Base-by-base conservation (phyloP, 2,888 invertebrate species). In the Phrixothrix hirtus region DNA sequence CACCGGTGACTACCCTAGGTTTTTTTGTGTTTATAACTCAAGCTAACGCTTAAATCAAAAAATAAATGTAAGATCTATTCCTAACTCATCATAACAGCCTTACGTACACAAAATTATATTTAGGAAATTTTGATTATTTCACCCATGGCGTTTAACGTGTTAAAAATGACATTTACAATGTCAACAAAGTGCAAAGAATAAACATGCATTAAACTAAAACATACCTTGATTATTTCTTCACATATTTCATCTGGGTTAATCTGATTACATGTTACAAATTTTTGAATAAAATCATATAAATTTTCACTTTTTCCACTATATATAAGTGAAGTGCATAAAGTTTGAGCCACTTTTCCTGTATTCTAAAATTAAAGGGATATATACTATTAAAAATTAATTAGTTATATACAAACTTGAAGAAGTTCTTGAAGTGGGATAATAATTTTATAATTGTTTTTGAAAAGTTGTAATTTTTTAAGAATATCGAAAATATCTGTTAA, bases 181-280 rank as follows among this genome's bases (percentile, higher is more conserved):
- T n/a, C n/a, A n/a, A n/a, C n/a, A n/a, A n/a, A n/a, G n/a, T n/a
- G n/a, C n/a, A n/a, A n/a, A n/a, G n/a, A n/a, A 21, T 7, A 21
- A 7, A 21, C 3, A 21, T 21, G 3, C 7, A 21, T 21, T 21
- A 21, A 21, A 21, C 7, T 21, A 17, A 29, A 31, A 6, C 13
- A 70, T 68, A 78, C 78, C 65, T 73, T 67, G 25, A 79, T 71
- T 59, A 76, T 77, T 1, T 72, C 64, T 14, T 68, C 66, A 27
- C 79, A 65, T n/a, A 78, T 69, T 32, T 65, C 54, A 63, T 80
- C 78, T 11, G 71, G 71, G 57, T 77, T 66, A 36, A 79, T 63
- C 5, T 70, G 65, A 60, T 76, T 70, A 43, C 78, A 72, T 0
- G 71, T 41, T 55, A 79, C 75, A 47, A 73, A 79, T 34, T 69